Percentiles rank a stretch among this genome's conserved stretches.
phyloP scores from a whole-genome alignment of 2,888 invertebrate genomes.

The Physocephala rufipes region DNA sequence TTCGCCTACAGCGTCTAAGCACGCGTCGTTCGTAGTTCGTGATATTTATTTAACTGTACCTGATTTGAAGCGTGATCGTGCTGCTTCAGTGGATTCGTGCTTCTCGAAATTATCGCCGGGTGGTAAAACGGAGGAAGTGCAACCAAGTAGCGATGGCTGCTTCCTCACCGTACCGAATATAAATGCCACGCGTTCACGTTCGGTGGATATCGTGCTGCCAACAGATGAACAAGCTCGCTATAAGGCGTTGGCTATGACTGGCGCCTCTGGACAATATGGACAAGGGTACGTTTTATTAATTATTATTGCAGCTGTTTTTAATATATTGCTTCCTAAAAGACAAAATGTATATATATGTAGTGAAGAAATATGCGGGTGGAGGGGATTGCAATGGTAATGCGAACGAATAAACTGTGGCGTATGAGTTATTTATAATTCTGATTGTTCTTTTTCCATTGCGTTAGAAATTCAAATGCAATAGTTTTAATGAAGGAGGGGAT shows the following conservation, averaged over 20 bases:
- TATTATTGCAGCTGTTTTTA: too few species aligned
- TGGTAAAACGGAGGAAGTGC: conserved; percentile 74
- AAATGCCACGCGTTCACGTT: conserved; percentile 78
- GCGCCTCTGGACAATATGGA: conserved; percentile 62
- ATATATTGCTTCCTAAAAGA: too few species aligned
- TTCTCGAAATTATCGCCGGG: conserved; percentile 81
- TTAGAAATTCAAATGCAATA: too few species aligned
- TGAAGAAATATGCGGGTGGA: too few species aligned
- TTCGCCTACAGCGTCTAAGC: conserved; percentile 58
- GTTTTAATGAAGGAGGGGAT: too few species aligned
- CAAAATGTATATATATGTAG: too few species aligned
- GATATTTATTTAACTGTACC: conserved; percentile 84
- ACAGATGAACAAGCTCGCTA: conserved; percentile 86
- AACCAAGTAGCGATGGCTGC: conserved; percentile 70
- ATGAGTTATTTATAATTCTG: too few species aligned
- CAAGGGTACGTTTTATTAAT: conserved; percentile 55
- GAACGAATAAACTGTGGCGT: too few species aligned
- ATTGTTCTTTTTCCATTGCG: too few species aligned
- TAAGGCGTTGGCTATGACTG: conserved; percentile 80
- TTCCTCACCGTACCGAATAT: conserved; percentile 77
- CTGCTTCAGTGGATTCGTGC: conserved; percentile 88
- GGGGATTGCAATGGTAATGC: too few species aligned
- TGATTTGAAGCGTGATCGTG: conserved; percentile 83
- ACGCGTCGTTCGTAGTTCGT: conserved; percentile 68
- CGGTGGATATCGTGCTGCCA: conserved; percentile 88